Base-by-base conservation (phyloP, 2,797 vertebrate species). In the Eulemur rubriventer region DNA sequence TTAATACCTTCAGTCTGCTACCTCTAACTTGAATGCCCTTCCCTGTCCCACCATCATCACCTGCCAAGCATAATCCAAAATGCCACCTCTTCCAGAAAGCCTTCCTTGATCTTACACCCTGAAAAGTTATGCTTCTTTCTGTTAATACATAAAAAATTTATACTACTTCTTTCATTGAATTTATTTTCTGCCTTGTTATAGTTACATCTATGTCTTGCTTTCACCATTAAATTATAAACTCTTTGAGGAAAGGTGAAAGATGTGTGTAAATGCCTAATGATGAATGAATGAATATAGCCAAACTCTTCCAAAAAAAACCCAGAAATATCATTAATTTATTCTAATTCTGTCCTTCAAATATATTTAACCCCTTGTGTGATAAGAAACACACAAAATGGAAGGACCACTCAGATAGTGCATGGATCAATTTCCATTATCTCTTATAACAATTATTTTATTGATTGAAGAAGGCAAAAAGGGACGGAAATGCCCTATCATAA, bases 401-500 rank as follows among this genome's bases (percentile, higher is more conserved):
- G 75, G 41, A n/a, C 11, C 26, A 46, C 26, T 70, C 50, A 86
- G 22, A 46, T 24, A 80, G 26, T 38, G 5, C 2, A 20, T n/a
- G 33, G 26, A 96, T 94, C 43, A 65, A 41, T 95, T 87, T 87
- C 61, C 43, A 88, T 90, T 65, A 84, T 78, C 61, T 92, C 88
- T 41, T 55, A 16, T 86, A 85, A 87, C 69, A 95, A 72, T 91
- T 84, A 48, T 80, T 90, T 89, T 67, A 92, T 72, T 84, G 69
- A 87, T 84, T 83, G 6, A 26, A 89, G 85, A 96, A 96, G 86
- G 55, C 30, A 87, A 55, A 83, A 90, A 90, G 43, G 50, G 8
- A 95, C 5, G 59, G 65, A 85, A 97, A 79, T 50, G 41, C 59
- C 81, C 84, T 93, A 96, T 96, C 94, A 96, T 94, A 97, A 97